Conservation (phyloP, 2,797 vertebrate genomes). For the Arnoldichthys spilopterus region DNA sequence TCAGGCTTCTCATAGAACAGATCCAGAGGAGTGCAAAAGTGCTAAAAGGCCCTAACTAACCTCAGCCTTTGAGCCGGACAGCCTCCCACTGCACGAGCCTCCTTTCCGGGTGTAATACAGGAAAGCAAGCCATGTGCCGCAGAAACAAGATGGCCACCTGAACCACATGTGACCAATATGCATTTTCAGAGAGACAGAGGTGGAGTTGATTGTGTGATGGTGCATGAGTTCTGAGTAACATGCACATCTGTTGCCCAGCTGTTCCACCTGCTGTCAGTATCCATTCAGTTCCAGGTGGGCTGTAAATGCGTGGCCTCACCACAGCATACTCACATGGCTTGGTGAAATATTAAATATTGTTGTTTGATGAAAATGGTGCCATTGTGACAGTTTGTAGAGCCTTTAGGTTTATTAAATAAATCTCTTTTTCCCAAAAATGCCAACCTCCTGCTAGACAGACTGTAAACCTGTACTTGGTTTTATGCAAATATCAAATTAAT, state of each 20-base stretch:
- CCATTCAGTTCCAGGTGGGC: constrained; percentile 40
- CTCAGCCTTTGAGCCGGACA: constrained; percentile 44
- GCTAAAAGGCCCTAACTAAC: constrained; percentile 56
- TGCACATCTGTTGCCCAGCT: constrained; percentile 48
- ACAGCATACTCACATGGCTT: neutral
- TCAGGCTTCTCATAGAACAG: constrained; percentile 46
- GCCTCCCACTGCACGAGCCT: constrained; percentile 20
- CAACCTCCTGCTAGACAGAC: neutral
- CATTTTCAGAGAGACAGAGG: neutral
- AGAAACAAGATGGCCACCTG: constrained; percentile 37
- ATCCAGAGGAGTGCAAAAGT: constrained; percentile 53
- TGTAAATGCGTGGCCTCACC: constrained; percentile 12
- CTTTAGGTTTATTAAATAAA: neutral
- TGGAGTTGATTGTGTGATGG: constrained; percentile 10
- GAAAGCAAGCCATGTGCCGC: constrained; percentile 1
- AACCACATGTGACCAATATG: neutral
- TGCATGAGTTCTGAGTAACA: constrained; percentile 4
- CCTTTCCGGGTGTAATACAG: constrained; percentile 8
- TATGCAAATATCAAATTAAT: neutral
- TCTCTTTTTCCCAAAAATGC: neutral
- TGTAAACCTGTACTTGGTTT: neutral
- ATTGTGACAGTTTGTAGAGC: neutral
- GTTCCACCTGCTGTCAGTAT: constrained; percentile 51
- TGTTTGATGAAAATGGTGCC: neutral
- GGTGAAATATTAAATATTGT: constrained; percentile 17